phyloP scores from a whole-genome alignment of 1,140 invertebrate genomes.

The Riptortus pedestris region DNA sequence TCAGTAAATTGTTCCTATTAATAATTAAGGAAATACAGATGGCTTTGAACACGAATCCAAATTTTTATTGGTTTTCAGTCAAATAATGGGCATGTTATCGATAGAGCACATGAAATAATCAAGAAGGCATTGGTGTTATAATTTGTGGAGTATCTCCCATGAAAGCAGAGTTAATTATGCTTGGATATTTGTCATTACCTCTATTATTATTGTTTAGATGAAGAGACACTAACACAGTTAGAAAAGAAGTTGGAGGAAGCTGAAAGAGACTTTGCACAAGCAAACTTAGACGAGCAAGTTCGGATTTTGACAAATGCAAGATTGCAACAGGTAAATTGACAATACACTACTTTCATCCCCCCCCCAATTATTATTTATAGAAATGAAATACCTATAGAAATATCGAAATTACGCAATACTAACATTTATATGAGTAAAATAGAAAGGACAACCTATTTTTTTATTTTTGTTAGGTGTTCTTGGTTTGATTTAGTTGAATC shows the following conservation, averaged over 20 bases:
- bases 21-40: no score
- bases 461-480: not conserved
- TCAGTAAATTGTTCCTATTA: no score
- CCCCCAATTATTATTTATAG: not conserved
- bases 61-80: no score
- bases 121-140: not conserved
- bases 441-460: not conserved
- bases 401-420: not conserved
- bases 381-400: not conserved
- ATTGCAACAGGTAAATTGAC: not conserved
- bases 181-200: not conserved
- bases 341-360: not conserved
- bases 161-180: not conserved
- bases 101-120: no score
- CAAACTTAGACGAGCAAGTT: not conserved
- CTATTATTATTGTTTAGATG: conserved; percentile 5
- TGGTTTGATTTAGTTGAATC: not conserved
- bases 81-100: no score
- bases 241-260: not conserved
- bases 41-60: no score
- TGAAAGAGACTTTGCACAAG: not conserved
- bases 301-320: not conserved
- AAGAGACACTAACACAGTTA: conserved; percentile 11
- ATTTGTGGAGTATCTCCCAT: not conserved
- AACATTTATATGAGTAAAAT: not conserved